Conservation (phyloP, 2,888 invertebrate genomes). For the Pollenia griseotomentosa region DNA sequence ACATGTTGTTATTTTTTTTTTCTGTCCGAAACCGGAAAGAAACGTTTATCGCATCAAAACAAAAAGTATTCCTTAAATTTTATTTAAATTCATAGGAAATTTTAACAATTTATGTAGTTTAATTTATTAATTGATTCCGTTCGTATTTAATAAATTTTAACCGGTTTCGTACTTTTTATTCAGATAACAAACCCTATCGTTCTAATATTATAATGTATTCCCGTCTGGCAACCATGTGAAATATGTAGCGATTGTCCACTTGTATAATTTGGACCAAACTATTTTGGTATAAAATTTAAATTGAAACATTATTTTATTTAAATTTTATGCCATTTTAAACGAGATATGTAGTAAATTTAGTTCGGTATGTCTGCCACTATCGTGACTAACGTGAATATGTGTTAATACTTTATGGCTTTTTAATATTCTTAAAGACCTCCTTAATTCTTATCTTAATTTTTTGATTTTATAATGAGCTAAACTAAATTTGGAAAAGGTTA, state of each 20-base stretch:
- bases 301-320: background rate
- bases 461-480: constrained; percentile 5
- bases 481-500: background rate
- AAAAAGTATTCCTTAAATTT: constrained; percentile 49
- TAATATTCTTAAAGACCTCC: background rate
- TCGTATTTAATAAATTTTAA: constrained; percentile 15
- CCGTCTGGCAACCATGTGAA: background rate
- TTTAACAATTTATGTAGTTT: constrained; percentile 28
- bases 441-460: background rate
- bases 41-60: constrained; percentile 41
- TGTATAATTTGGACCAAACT: background rate
- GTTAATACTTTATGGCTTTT: constrained; percentile 12
- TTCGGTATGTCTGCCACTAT: background rate
- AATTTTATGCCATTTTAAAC: background rate
- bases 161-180: constrained; percentile 20
- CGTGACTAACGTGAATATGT: constrained; percentile 5
- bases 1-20: constrained; percentile 1
- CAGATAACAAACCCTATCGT: background rate
- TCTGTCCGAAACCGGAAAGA: constrained; percentile 66
- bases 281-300: background rate
- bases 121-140: constrained; percentile 22
- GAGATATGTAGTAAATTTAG: background rate
- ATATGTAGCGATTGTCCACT: background rate
- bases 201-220: constrained; percentile 9
- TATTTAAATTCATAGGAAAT: constrained; percentile 35